Evolutionary conservation across 2,797 vertebrate genomes (phyloP).

Genomic region (Molossus molossus): DNA sequence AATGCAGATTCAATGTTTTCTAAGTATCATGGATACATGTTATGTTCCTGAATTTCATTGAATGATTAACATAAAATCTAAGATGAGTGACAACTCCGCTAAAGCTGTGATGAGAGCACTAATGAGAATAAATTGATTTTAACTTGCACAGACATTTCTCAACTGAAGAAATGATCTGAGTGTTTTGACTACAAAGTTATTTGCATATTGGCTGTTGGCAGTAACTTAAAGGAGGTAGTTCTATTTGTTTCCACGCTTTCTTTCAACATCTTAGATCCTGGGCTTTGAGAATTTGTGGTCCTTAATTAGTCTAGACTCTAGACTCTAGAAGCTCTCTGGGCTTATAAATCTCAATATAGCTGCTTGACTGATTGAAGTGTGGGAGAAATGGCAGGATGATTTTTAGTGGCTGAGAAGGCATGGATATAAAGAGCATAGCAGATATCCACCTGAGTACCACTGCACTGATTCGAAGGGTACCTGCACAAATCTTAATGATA

Average conservation of each 20-base stretch:
- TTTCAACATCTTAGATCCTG: slow-evolving; percentile 40
- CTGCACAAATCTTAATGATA: neutral
- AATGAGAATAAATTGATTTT: slow-evolving; percentile 36
- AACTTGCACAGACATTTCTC: slow-evolving; percentile 53
- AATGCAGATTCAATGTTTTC: neutral
- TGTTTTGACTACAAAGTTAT: slow-evolving; percentile 48
- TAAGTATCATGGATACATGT: neutral
- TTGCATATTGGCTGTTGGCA: slow-evolving; percentile 7
- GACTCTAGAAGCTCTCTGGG: neutral
- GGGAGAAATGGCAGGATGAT: neutral
- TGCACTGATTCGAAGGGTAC: neutral
- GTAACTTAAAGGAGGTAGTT: slow-evolving; percentile 36
- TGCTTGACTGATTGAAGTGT: neutral
- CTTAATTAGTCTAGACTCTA: neutral
- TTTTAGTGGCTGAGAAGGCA: neutral
- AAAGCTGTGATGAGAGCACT: slow-evolving; percentile 34
- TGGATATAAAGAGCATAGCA: neutral
- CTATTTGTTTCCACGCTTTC: slow-evolving; percentile 49
- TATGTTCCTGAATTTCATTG: slow-evolving; percentile 25
- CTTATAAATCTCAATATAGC: neutral
- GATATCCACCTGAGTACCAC: neutral
- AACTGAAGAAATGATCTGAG: slow-evolving; percentile 47
- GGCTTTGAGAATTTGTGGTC: neutral
- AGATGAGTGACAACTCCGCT: neutral
- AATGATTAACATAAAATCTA: slow-evolving; percentile 9